phyloP scores from a whole-genome alignment of 64 coral and sea anemone genomes.

The Hydrozoanthus tunicans region DNA sequence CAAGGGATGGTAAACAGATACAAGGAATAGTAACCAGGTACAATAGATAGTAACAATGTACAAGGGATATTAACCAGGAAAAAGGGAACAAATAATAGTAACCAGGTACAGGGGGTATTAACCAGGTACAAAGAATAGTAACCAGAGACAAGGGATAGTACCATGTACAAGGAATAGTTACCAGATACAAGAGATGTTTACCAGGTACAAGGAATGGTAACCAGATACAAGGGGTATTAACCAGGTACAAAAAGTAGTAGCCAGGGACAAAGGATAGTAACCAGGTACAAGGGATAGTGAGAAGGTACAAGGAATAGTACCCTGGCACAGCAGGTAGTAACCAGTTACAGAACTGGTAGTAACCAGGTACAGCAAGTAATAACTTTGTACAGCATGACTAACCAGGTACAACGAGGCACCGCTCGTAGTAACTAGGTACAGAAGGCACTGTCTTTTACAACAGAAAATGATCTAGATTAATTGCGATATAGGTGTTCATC shows the following conservation, averaged over 20 bases:
- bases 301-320: too few relatives aligned
- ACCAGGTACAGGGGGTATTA: not conserved
- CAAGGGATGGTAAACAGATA: not conserved
- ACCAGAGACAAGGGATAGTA: too few relatives aligned
- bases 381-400: not conserved
- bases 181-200: not conserved
- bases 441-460: too few relatives aligned
- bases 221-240: not conserved
- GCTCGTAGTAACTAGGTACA: too few relatives aligned
- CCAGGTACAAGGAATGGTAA: not conserved
- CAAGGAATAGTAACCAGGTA: not conserved
- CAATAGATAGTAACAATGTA: not conserved
- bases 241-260: not conserved
- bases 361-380: not conserved
- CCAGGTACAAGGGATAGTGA: not conserved
- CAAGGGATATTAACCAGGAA: not conserved
- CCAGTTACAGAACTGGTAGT: not conserved
- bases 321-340: not conserved
- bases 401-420: too few relatives aligned
- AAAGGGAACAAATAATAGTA: too few relatives aligned
- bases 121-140: not conserved
- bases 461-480: not conserved
- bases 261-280: not conserved
- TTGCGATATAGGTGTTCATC: slow-evolving; percentile 79
- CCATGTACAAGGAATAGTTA: not conserved